These are phyloP conservation scores for Romanomermis culicivorax DNA, from an alignment of 2,888 invertebrate species.

Conservation along the genomic window DNA sequence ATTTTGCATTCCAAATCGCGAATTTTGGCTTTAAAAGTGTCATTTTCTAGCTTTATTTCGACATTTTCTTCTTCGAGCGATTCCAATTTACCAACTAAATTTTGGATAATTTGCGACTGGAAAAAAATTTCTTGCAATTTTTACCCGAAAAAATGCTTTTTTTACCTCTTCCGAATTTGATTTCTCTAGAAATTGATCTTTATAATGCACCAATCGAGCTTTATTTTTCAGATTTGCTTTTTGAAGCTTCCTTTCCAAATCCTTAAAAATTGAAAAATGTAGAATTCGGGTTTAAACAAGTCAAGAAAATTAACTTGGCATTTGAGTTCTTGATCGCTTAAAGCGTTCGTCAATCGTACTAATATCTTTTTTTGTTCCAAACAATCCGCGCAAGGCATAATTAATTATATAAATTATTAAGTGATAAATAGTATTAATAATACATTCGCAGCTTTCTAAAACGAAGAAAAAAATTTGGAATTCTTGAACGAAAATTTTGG, in stretches of 20 bases:
- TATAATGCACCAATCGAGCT: slow-evolving; percentile 20
- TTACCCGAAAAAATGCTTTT: background rate
- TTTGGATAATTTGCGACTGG: background rate
- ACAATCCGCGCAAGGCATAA: slow-evolving; percentile 3
- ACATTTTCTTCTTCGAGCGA: too few relatives aligned
- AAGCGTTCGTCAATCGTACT: background rate
- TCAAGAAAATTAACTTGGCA: background rate
- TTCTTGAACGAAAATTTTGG: too few relatives aligned
- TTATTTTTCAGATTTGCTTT: slow-evolving; percentile 31
- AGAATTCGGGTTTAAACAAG: background rate
- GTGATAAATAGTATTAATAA: too few relatives aligned
- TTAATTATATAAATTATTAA: background rate
- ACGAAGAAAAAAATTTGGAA: too few relatives aligned
- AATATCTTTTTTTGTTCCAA: background rate
- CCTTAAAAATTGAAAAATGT: slow-evolving; percentile 18
- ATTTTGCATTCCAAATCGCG: background rate
- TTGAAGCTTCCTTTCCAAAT: slow-evolving; percentile 28
- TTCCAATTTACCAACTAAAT: background rate
- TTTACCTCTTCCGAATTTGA: too few relatives aligned
- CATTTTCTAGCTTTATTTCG: too few relatives aligned
- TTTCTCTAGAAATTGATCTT: background rate
- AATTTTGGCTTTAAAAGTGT: too few relatives aligned
- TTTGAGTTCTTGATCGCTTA: background rate
- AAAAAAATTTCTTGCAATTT: background rate
- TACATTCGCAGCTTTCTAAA: too few relatives aligned